phyloP scores from a whole-genome alignment of 2,113 vertebrate genomes.

The Cheirogaleus medius region DNA sequence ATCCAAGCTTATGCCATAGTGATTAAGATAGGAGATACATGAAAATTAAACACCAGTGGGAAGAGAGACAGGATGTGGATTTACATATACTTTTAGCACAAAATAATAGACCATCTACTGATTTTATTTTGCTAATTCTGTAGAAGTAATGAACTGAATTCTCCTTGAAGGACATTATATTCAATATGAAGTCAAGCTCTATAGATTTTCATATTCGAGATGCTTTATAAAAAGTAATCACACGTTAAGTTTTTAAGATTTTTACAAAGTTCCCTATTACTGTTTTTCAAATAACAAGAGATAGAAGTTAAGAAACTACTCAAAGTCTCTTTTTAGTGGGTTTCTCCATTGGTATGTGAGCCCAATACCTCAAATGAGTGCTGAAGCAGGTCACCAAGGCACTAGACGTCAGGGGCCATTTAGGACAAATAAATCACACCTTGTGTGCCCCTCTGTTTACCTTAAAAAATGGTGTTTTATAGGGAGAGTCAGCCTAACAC shows the following conservation, averaged over 20 bases:
- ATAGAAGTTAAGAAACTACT: not conserved
- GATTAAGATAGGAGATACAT: conserved; percentile 14
- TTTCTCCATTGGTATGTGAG: not conserved
- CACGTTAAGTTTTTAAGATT: not conserved
- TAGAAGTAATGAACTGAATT: not conserved
- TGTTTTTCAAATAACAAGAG: not conserved
- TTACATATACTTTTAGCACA: not conserved
- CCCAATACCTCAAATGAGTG: not conserved
- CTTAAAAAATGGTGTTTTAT: not conserved
- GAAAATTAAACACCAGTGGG: conserved; percentile 43
- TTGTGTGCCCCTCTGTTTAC: not conserved
- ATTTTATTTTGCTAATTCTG: not conserved
- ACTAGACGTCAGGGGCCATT: not conserved
- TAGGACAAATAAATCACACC: not conserved
- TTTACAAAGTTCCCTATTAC: not conserved
- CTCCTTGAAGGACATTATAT: not conserved
- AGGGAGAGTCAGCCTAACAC: not conserved
- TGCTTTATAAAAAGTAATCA: not conserved
- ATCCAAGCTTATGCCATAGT: not conserved
- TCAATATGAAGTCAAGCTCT: not conserved
- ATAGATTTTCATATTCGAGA: not conserved
- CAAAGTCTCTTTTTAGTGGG: not conserved
- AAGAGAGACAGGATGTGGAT: not conserved
- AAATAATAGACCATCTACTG: not conserved
- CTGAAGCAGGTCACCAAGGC: not conserved